A percentile compares a stretch with the other conserved stretches of the same genome.
Conservation (phyloP, 2,888 invertebrate genomes). For the Chouioia cunea region DNA sequence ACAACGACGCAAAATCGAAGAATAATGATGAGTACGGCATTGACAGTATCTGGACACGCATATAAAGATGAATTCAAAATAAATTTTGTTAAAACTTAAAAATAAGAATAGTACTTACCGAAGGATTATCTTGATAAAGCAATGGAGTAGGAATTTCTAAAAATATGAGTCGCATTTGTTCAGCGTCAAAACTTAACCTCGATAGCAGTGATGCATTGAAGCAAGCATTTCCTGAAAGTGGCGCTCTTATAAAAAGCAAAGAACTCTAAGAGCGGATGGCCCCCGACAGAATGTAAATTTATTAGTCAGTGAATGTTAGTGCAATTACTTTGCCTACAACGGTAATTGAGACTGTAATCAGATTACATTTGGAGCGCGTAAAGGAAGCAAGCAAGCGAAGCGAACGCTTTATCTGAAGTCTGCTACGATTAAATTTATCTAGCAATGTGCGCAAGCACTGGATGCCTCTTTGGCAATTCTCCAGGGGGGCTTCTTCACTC, state of each 20-base stretch:
- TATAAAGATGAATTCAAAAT: slow-evolving; percentile 50
- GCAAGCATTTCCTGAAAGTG: no score
- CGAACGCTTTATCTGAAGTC: slow-evolving; percentile 49
- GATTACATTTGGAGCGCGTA: slow-evolving; percentile 52
- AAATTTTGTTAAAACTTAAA: slow-evolving; percentile 44
- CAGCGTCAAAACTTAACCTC: no score
- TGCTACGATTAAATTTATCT: slow-evolving; percentile 54
- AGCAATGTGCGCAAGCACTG: slow-evolving; percentile 47
- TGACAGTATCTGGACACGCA: slow-evolving; percentile 47
- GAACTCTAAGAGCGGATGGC: no score
- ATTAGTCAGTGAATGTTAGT: slow-evolving; percentile 52
- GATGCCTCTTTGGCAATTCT: slow-evolving; percentile 52
- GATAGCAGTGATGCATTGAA: no score
- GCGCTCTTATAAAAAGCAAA: no score
- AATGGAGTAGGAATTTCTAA: background rate
- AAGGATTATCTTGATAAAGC: slow-evolving; percentile 14
- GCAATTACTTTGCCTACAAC: slow-evolving; percentile 54
- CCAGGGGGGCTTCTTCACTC: slow-evolving; percentile 48
- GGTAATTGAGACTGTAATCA: slow-evolving; percentile 54
- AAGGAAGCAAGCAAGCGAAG: slow-evolving; percentile 4
- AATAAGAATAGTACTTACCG: slow-evolving; percentile 1
- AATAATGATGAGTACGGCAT: slow-evolving; percentile 26
- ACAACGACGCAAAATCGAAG: slow-evolving; percentile 28
- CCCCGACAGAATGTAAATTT: slow-evolving; percentile 21
- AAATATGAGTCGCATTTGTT: no score